Conservation (phyloP, 2,113 vertebrate species). For the Anhinga rufa region DNA sequence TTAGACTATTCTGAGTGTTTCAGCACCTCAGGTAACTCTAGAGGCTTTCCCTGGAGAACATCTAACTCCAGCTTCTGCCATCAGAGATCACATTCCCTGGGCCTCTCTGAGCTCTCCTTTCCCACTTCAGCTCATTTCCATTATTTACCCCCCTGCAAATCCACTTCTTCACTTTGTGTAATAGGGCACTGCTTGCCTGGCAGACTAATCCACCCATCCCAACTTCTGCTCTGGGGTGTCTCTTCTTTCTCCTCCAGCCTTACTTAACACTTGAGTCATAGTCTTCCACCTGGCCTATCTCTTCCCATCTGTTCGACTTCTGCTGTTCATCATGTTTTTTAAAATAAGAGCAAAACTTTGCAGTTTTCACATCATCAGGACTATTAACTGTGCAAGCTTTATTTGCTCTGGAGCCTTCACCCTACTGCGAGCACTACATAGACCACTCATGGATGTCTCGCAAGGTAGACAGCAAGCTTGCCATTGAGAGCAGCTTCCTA, state of each 20-base stretch:
- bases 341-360: background rate
- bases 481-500: background rate
- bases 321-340: background rate
- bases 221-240: background rate
- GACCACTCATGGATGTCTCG: background rate
- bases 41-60: background rate
- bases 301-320: background rate
- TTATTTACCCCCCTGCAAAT: background rate
- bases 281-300: background rate
- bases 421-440: rapidly evolving
- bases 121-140: background rate
- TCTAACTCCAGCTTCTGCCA: background rate
- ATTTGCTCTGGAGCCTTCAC: background rate
- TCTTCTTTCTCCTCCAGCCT: background rate
- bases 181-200: background rate
- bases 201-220: background rate
- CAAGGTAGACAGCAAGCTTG: background rate
- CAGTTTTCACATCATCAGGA: background rate
- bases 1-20: background rate
- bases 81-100: background rate
- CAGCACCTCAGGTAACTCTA: background rate
- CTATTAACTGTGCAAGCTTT: background rate
- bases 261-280: background rate
- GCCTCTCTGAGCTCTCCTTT: background rate
- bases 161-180: background rate